Evolutionary conservation across 2,797 vertebrate species (phyloP), one percentile per base, ranked within the genome.

Genomic region (Muscicapa comitata): DNA sequence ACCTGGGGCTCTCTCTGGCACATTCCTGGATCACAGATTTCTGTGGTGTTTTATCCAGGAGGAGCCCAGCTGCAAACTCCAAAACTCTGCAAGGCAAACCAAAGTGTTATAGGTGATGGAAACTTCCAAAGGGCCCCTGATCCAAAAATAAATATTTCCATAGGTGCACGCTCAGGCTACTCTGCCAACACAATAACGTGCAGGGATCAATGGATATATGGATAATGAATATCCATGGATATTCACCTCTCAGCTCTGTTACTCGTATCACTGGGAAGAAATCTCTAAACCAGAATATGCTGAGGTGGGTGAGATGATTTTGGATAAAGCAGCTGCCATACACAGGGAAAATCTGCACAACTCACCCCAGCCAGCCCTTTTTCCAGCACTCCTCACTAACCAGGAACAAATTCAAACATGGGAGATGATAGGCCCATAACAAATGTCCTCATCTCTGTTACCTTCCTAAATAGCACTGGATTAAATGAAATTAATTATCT

Each of bases 401-500:
- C 2, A 4, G 67, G 63, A 53, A 20, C 66, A 71, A 80, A 55
- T 77, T 85, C 74, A 73, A 74, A 71, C 51, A 25, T 1, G 7
- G 33, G 73, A 90, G 63, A 84, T 59, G 77, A 90, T 74, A 31
- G 73, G n/a, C 50, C 75, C 61, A 2, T 80, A 93, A 95, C 86
- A 85, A 96, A 92, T 91, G 88, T 93, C 72, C 92, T 92, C 81
- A 42, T 81, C 53, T 59, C 72, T 90, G 91, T 62, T 95, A 85
- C 92, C 81, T 93, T 88, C 91, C 78, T 65, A 68, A 94, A 95
- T 92, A 90, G 72, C 67, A 21, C n/a, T 13, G 78, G 67, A 74
- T 94, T 74, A 74, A 95, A 89, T 86, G 47, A 57, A 92, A 95
- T 75, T 85, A 95, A 96, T 97, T 95, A 94, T 89, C 78, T 91